Evolutionary conservation across 2,888 invertebrate genomes (phyloP), one percentile per base, ranked within the genome.

Genomic region (Clusia tigrina): DNA sequence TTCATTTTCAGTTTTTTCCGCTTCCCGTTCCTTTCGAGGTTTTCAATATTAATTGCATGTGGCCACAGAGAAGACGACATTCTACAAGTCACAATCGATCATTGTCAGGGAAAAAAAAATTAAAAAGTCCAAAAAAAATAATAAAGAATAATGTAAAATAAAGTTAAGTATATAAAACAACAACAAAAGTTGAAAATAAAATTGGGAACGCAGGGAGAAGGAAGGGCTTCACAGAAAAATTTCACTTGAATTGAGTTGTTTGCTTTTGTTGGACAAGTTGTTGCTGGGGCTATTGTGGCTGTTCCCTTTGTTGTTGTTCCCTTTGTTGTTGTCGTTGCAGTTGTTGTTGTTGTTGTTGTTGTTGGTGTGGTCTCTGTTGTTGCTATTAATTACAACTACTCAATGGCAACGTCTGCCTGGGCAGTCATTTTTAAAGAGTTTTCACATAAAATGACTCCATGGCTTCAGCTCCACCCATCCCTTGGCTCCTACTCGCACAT

Each of bases 21-120:
- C 23, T 55, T 12, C 32, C n/a, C 54, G 26, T 46, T 52, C n/a
- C 53, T 56, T 53, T 48, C 20, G n/a, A 48, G 20, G 48, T 5
- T 22, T 70, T 62, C 64, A 58, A 71, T 57, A 61, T 70, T 68
- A 67, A 70, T 71, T 71, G 68, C 63, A 64, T 55, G 58, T 54
- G 64, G 57, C 61, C 26, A 64, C 64, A 54, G 60, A 54, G 60
- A 61, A 55, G 61, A 42, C 52, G 59, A 67, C 67, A 71, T 74
- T 76, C 69, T 65, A 58, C 65, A 68, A 76, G 69, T 73, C 70
- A 77, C 75, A 74, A 77, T 77, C 76, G 77, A 77, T 77, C 76
- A 77, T 74, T 78, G 76, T 76, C 76, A 67, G 15, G 9, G 5
- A 22, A 22, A 20, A 48, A 18, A 20, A 22, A 18, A 12, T 32